These are phyloP conservation scores for Ursus arctos DNA, from an alignment of 2,113 vertebrate genomes.

Conservation along the genomic window DNA sequence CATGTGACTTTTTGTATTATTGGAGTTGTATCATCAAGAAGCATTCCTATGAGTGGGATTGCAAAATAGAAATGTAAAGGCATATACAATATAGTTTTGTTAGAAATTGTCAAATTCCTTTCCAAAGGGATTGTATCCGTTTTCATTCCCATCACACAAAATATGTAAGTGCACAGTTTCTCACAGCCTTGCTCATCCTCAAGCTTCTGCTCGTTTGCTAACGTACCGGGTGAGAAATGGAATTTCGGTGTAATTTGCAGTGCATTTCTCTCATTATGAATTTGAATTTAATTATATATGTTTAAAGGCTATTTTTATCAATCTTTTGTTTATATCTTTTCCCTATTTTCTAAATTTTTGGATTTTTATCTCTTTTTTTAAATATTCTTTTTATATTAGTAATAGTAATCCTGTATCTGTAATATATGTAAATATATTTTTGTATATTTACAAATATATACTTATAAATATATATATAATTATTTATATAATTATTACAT, in stretches of 20 bases:
- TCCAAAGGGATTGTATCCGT: not conserved
- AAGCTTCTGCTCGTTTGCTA: not conserved
- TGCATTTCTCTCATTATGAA: not conserved
- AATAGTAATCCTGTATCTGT: not conserved
- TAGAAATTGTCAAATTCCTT: not conserved
- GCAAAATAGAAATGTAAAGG: not conserved
- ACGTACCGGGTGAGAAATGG: not conserved
- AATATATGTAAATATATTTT: not conserved
- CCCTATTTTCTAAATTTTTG: not conserved
- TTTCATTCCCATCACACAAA: not conserved
- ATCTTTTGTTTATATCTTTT: not conserved
- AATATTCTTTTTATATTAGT: not conserved
- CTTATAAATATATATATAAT: no score
- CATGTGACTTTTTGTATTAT: not conserved
- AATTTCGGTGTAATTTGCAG: not conserved
- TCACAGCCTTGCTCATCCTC: not conserved
- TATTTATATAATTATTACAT: no score
- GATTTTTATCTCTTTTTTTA: not conserved
- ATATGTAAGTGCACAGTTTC: not conserved
- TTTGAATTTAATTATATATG: not conserved
- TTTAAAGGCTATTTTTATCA: not conserved
- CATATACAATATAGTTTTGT: not conserved
- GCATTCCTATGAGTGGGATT: not conserved
- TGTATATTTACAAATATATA: no score
- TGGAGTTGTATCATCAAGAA: not conserved